Evolutionary conservation across 2,888 invertebrate species (phyloP), one percentile per base, ranked within the genome.

Genomic region (Caenorhabditis drosophilae): DNA sequence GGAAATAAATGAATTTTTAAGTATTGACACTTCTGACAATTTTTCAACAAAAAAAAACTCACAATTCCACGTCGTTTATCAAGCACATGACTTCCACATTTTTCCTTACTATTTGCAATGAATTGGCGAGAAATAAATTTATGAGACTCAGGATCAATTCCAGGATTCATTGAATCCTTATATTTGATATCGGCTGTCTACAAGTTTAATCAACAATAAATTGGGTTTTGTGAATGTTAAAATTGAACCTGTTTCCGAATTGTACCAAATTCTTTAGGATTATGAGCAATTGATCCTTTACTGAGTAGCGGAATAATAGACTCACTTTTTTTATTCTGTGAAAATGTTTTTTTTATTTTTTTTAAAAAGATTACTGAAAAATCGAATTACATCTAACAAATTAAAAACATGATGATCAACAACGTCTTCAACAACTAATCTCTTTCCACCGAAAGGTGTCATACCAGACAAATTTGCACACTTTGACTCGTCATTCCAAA

Each of bases 71-170:
- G 44, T 31, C 73, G 51, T 38, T 67, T 69, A 52, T 80, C 80
- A 25, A 80, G 56, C 11, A 79, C 53, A 50, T 76, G 73, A 44
- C 73, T 76, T 31, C 80, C 80, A 16, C 80, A 80, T 16, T 74
- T 77, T 35, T 67, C 69, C 18, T 67, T 64, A 4, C 69, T 61
- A 40, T 76, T 77, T 9, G 77, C 63, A 31, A 73, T 59, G 40
- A 80, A 80, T 48, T 80, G 80, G 3, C 76, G 61, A 15, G 76
- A 75, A 23, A 80, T 60, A 59, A 79, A 77, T 7, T 67, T 62
- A 35, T 79, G 70, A 0, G 78, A 79, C n/a, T 78, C 72, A 1
- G 42, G 67, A 7, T 62, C 73, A 55, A 70, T 71, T 47, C 75
- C 77, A 9, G 72, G 70, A 23, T 62, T 61, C 76, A 70, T 68